Base-by-base conservation (phyloP, 2,113 vertebrate species). In the Abramis brama region DNA sequence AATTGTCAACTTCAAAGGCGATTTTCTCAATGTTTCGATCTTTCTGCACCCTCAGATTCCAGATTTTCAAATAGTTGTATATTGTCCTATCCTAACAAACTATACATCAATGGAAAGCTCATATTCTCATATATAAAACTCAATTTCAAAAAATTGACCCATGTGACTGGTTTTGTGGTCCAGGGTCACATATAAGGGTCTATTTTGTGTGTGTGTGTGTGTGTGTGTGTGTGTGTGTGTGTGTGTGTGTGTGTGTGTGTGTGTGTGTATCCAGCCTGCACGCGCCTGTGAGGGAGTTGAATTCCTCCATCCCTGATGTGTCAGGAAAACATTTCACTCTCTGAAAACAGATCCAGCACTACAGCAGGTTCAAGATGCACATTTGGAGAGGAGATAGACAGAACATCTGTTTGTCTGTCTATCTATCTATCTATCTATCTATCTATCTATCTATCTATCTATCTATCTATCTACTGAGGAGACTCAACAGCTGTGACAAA, bases 241-340 rank as follows among this genome's bases (percentile, higher is more conserved):
- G 66, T 55, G 47, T 84, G 55, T 80, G n/a, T 74, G 76, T 55
- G 47, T 84, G 55, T 84, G n/a, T 74, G 76, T 55, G 47, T 84
- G 55, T 84, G n/a, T 74, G 76, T 55, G 47, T 84, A 36, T 80
- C 66, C 27, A 75, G 64, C 36, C n/a, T 86, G 52, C 1, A 79
- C n/a, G 9, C 30, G 25, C 27, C 2, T 81, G 57, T 77, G 45
- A 57, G 59, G 8, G 57, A 64, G 55, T 64, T n/a, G 21, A 39
- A 47, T 9, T 73, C 27, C 47, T 71, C 70, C 17, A 36, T 73
- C 25, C 23, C n/a, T 85, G 71, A 76, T 88, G 76, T 62, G 43
- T 85, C 59, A 25, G 62, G 79, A 88, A 88, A 86, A 83, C 87
- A 88, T 86, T 85, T 86, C 77, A 86, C 79, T 86, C 76, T 82